Percentiles rank a stretch among this genome's conserved stretches.
Conservation (phyloP, 2,888 invertebrate species). For the Drosophila histrio region DNA sequence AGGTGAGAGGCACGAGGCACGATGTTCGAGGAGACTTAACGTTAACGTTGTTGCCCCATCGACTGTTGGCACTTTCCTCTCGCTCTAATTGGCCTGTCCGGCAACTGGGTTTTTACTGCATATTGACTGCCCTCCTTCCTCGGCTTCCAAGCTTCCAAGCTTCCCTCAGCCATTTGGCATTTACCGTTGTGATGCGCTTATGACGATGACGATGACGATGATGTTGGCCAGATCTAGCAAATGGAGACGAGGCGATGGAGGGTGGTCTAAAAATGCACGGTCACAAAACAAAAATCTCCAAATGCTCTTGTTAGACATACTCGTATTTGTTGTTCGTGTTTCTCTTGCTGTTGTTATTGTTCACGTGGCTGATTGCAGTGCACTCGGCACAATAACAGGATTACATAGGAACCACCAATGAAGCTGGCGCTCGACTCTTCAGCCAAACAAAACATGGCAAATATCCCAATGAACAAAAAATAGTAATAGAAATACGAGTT, state of each 20-base stretch:
- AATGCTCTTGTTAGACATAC: conserved; percentile 20
- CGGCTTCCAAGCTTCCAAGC: not conserved
- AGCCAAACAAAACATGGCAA: conserved; percentile 40
- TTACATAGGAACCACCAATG: conserved; percentile 51
- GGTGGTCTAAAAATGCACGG: conserved; percentile 38
- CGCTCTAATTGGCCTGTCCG: conserved; percentile 64
- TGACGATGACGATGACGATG: conserved; percentile 53
- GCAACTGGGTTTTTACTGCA: conserved; percentile 66
- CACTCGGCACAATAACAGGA: conserved; percentile 69
- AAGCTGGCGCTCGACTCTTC: conserved; percentile 17
- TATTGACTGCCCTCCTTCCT: conserved; percentile 46
- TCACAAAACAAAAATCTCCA: conserved; percentile 46
- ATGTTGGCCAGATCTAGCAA: conserved; percentile 12
- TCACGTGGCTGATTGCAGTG: conserved; percentile 62
- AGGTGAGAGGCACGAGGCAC: not conserved
- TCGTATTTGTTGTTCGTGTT: conserved; percentile 9
- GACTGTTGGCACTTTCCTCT: conserved; percentile 57
- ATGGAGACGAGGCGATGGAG: not conserved
- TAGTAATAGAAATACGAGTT: not conserved
- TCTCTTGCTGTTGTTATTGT: conserved; percentile 23
- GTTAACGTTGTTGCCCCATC: conserved; percentile 49
- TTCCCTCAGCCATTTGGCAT: conserved; percentile 26
- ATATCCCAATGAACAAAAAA: conserved; percentile 15
- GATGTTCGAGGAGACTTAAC: conserved; percentile 23
- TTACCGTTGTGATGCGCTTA: conserved; percentile 69